Evolutionary conservation across 2,888 invertebrate species (phyloP).

Genomic region (Tuberolachnus salignus): DNA sequence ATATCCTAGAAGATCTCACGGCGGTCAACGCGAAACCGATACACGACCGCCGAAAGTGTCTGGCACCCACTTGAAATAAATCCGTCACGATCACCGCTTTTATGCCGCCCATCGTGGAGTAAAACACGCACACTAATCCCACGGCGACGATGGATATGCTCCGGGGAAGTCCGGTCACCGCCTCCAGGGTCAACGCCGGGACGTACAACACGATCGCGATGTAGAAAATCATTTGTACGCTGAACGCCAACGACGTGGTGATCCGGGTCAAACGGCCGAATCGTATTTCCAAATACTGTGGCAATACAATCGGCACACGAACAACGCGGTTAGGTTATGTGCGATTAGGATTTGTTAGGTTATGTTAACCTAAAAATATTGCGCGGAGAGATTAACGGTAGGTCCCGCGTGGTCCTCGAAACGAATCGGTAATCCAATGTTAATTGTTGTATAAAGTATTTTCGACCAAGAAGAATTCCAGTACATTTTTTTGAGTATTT

Average conservation of each 20-base stretch:
- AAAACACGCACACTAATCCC: constrained; percentile 64
- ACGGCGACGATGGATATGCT: constrained; percentile 64
- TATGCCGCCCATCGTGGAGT: constrained; percentile 76
- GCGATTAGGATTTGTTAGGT: neutral
- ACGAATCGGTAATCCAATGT: too few species aligned
- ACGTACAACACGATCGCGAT: constrained; percentile 93
- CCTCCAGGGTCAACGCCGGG: constrained; percentile 81
- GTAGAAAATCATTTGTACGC: constrained; percentile 86
- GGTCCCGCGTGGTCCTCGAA: too few species aligned
- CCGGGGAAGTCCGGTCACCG: constrained; percentile 66
- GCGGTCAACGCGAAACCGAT: too few species aligned
- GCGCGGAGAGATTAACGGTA: too few species aligned
- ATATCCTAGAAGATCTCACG: too few species aligned
- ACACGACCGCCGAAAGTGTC: too few species aligned
- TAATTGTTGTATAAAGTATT: too few species aligned
- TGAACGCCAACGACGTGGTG: constrained; percentile 82
- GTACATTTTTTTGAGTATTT: too few species aligned
- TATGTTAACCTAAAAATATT: too few species aligned
- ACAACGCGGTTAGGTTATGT: neutral
- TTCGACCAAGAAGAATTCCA: too few species aligned
- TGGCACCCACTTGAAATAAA: constrained; percentile 70
- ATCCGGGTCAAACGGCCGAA: constrained; percentile 80
- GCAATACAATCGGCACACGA: neutral
- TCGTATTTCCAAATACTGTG: constrained; percentile 82
- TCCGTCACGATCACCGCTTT: constrained; percentile 89